Evolutionary conservation across 2,797 vertebrate genomes (phyloP).

Genomic region (Hapalemur alaotrensis): DNA sequence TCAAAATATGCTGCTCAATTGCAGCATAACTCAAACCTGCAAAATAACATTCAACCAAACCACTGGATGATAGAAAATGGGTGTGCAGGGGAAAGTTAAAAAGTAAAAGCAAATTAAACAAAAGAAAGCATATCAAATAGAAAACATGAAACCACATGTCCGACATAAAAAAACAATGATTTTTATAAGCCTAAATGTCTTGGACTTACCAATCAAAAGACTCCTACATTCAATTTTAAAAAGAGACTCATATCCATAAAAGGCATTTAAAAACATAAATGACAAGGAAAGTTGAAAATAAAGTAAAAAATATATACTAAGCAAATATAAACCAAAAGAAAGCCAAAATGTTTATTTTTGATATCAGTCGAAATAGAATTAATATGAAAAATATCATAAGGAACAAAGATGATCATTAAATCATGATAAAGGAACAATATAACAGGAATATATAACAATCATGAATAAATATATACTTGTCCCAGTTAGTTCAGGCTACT

Average conservation of each 20-base stretch:
- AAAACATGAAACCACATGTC: neutral
- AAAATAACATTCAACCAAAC: neutral
- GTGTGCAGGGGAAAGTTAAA: neutral
- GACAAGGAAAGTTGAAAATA: neutral
- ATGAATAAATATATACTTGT: neutral
- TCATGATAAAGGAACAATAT: neutral
- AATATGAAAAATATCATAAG: neutral
- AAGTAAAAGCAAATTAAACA: neutral
- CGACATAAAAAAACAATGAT: neutral
- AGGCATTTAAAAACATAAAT: neutral
- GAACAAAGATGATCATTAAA: neutral
- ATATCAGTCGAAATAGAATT: neutral
- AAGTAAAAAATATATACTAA: neutral
- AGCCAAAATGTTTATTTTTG: neutral
- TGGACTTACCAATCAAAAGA: neutral
- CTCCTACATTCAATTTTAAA: neutral
- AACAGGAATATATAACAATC: neutral
- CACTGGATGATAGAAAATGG: neutral
- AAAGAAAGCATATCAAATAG: neutral
- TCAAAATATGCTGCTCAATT: neutral
- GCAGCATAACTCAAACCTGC: neutral
- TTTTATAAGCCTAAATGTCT: neutral
- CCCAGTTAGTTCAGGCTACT: neutral
- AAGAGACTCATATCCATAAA: neutral
- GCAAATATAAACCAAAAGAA: neutral